Conservation (phyloP, 1,140 invertebrate species). For the Eriocheir sinensis region DNA sequence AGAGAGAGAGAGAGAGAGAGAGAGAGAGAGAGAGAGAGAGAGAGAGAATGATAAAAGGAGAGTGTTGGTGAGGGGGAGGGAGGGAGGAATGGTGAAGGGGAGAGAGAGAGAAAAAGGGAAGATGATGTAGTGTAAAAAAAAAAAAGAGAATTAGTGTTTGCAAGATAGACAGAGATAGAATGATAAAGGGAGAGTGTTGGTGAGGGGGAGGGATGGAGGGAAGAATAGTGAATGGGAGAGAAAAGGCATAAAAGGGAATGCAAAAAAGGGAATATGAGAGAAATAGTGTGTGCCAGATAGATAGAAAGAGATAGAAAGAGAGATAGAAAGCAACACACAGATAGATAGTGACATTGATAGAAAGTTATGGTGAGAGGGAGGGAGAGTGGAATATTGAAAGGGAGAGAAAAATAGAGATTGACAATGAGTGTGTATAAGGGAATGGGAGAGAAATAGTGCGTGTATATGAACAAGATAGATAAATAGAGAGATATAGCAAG, state of each 20-base stretch:
- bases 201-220: background rate
- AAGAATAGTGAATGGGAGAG: background rate
- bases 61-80: background rate
- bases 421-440: background rate
- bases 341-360: too few species aligned
- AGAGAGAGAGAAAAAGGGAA: background rate
- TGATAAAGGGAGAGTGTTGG: too few species aligned
- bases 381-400: too few species aligned
- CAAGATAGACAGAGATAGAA: too few species aligned
- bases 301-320: background rate
- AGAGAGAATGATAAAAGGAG: too few species aligned
- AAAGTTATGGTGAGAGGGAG: too few species aligned
- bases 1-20: conserved; percentile 31
- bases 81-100: background rate
- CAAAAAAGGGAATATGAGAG: background rate
- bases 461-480: background rate
- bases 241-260: too few species aligned
- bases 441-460: background rate
- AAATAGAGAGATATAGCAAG: too few species aligned
- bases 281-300: background rate
- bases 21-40: conserved; percentile 43
- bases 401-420: too few species aligned
- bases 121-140: too few species aligned
- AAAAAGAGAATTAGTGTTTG: too few species aligned
- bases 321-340: too few species aligned